Percentiles rank a stretch among this genome's conserved stretches.
Evolutionary conservation across 2,797 vertebrate genomes (phyloP).

Genomic region (Pogoniulus pusillus): DNA sequence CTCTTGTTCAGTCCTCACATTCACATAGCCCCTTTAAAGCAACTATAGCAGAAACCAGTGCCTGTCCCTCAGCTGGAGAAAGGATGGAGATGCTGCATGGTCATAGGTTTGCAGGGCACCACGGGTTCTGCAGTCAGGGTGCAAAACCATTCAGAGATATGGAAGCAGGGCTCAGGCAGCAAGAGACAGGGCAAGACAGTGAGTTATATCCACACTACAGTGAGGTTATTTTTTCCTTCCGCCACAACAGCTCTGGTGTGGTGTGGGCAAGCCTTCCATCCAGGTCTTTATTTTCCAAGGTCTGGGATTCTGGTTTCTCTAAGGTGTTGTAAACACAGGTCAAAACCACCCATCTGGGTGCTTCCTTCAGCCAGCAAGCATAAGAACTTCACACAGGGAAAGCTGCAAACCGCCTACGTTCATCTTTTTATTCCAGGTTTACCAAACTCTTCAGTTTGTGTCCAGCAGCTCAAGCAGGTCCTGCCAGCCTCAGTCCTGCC

Average conservation of each 20-base stretch:
- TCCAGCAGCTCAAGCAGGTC: neutral
- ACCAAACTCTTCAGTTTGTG: neutral
- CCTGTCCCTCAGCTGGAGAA: neutral
- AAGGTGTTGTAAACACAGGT: neutral
- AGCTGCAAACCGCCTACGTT: neutral
- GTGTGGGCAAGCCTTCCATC: fast-evolving
- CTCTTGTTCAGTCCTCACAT: neutral
- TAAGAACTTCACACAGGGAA: fast-evolving
- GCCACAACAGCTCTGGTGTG: neutral
- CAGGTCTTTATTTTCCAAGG: neutral
- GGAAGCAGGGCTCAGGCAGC: neutral
- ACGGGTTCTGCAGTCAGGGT: neutral
- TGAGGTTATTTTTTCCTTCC: neutral
- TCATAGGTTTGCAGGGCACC: neutral
- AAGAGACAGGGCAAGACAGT: neutral
- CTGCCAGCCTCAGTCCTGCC: neutral
- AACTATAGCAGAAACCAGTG: neutral
- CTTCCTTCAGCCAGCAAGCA: neutral
- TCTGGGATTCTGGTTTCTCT: neutral
- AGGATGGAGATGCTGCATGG: neutral
- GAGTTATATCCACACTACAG: neutral
- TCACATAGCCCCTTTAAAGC: neutral
- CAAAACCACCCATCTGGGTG: neutral
- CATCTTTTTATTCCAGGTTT: neutral
- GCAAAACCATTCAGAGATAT: neutral